Percentiles rank a stretch among this genome's conserved stretches.
These are phyloP conservation scores for Diadema setosum DNA, from an alignment of 35 echinoderm and acorn worm genomes.

Conservation along the genomic window DNA sequence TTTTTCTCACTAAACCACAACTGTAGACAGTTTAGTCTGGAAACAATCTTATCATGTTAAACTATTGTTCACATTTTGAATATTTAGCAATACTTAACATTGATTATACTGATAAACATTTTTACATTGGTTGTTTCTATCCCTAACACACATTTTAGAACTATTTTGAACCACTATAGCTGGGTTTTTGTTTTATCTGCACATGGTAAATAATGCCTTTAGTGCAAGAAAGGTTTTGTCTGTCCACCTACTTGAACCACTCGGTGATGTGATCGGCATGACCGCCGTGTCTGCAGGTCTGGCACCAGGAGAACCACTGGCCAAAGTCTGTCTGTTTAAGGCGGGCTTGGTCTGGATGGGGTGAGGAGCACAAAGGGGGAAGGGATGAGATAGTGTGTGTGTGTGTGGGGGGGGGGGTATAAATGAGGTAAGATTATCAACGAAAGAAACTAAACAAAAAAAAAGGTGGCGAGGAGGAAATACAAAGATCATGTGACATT, in stretches of 20 bases:
- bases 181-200: background rate
- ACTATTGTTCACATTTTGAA: background rate
- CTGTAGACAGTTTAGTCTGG: too few relatives aligned
- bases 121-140: background rate
- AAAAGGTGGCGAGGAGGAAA: too few relatives aligned
- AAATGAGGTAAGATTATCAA: too few relatives aligned
- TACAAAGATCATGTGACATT: too few relatives aligned
- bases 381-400: too few relatives aligned
- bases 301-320: slow-evolving; percentile 95
- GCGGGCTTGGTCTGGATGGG: too few relatives aligned
- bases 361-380: too few relatives aligned
- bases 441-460: too few relatives aligned
- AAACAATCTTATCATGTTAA: too few relatives aligned
- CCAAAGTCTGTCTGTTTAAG: slow-evolving; percentile 67
- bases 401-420: too few relatives aligned
- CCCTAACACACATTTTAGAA: background rate
- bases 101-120: background rate
- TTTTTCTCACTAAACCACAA: background rate
- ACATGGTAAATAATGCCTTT: background rate
- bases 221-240: background rate
- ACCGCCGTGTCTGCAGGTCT: slow-evolving; percentile 87
- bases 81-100: background rate
- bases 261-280: slow-evolving; percentile 82
- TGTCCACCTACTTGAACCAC: slow-evolving; percentile 79
- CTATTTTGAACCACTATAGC: background rate